Evolutionary conservation across 2,797 vertebrate species (phyloP), one percentile per base, ranked within the genome.

Genomic region (Zenarchopterus dispar): DNA sequence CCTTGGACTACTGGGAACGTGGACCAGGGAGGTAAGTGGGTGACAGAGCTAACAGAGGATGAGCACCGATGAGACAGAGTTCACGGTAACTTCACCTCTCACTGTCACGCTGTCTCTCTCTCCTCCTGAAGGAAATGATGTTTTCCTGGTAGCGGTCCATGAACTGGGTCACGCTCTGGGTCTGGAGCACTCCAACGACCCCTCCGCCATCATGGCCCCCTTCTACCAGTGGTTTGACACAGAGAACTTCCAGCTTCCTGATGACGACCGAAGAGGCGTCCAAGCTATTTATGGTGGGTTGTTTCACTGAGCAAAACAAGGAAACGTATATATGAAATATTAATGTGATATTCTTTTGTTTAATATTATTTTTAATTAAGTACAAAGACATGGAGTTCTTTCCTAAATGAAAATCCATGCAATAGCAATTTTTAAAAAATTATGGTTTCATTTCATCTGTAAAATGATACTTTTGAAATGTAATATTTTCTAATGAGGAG

Each of bases 201-300:
- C 96, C 0, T 93, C 94, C 0, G 96, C 96, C 83, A 97, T 97
- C 89, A 97, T 97, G 96, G 96, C 96, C 0, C 96, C 96, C 0
- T 97, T 97, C 87, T 98, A 97, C 88, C 96, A 97, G 70, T 97
- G 96, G 96, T 96, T 97, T 84, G 96, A 97, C 44, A 97, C 95
- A 0, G 93, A 96, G 59, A 95, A 95, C 90, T 98, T 97, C 24
- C 89, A 94, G 59, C 87, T 97, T 41, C 96, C 96, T 0, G 94
- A 95, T 0, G 96, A 97, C 11, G 96, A 98, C 80, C 95, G 92
- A 55, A 90, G 82, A 8, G 96, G 96, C 70, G 96, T 98, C 84
- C 96, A 98, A 82, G 84, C 95, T 18, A 92, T 98, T 52, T 98
- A 98, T 17, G 96, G 96, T 93, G 58, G 26, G 87, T 72, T 22